Base-by-base conservation (phyloP, 2,113 vertebrate genomes). In the Pseudopodoces humilis region DNA sequence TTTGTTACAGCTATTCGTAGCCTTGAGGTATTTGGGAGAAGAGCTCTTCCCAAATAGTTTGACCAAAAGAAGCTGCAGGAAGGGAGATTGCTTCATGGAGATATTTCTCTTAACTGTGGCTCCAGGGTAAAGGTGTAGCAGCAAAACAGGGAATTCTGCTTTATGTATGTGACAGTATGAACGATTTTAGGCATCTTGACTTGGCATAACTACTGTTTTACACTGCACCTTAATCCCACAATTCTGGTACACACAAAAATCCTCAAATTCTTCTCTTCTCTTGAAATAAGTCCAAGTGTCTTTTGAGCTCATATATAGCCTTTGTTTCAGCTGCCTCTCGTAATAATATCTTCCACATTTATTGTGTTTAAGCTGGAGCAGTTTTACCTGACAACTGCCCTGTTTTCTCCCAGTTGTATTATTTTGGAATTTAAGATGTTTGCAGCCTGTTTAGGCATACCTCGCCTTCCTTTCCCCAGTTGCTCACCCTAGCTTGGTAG, bases 321-420 rank as follows among this genome's bases (percentile, higher is more conserved):
- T 95, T 88, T 92, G 55, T 90, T 93, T 94, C 86, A 88, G 56
- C 82, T 87, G 64, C 50, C 35, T 96, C 15, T 91, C 50, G 80
- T 95, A 33, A 71, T 95, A 85, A 89, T n/a, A 83, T 89, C n/a
- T 95, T 95, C 90, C 86, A 90, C 60, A 81, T 92, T 88, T 83
- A 74, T 62, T 95, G 43, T 37, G 44, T 81, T 96, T 74, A 84
- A 88, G 53, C 43, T 93, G 79, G 77, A 86, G 71, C 23, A 67
- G 63, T 84, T 92, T 47, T 83, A 62, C 67, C 64, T 87, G 67
- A 72, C 41, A 85, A 68, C 47, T 68, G 91, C 23, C 44, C 33
- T 88, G 33, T 76, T 91, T 88, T 71, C 59, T 74, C 52, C 16
- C 49, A 52, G 28, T 24, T 96, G 35, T 63, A 90, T 74, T 77